phyloP scores from a whole-genome alignment of 2,113 vertebrate species.

The Vireo altiloquus region DNA sequence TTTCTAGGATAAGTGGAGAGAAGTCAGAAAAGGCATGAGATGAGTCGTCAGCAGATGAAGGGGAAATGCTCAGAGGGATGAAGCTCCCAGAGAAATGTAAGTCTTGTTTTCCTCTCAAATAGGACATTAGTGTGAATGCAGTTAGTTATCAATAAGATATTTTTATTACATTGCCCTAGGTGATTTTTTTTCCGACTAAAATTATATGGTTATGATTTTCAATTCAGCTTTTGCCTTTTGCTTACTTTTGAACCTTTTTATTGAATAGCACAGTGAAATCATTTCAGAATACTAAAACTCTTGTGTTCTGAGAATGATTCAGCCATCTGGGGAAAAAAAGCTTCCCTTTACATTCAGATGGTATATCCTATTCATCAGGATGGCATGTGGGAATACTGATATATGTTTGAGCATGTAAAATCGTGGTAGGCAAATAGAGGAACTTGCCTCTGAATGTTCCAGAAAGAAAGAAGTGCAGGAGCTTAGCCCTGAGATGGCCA shows the following conservation, averaged over 20 bases:
- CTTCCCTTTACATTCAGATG: neutral
- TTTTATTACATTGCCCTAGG: neutral
- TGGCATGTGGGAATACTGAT: neutral
- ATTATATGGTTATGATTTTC: neutral
- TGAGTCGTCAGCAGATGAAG: neutral
- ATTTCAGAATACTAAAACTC: neutral
- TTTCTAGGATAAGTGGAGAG: conserved; percentile 60
- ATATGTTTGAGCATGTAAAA: neutral
- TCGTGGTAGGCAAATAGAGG: neutral
- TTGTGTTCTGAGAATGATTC: neutral
- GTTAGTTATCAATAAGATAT: neutral
- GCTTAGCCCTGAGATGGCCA: neutral
- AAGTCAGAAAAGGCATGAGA: conserved; percentile 24
- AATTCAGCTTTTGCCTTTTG: neutral
- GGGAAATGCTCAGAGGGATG: neutral
- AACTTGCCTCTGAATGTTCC: neutral
- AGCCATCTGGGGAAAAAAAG: neutral
- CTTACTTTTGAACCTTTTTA: neutral
- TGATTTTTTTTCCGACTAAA: neutral
- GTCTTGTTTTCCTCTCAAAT: conserved; percentile 33
- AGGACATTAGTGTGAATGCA: neutral
- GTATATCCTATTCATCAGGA: neutral
- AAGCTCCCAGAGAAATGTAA: conserved; percentile 60
- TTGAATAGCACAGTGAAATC: neutral
- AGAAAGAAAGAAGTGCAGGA: neutral